Evolutionary conservation across 2,888 invertebrate species (phyloP), one percentile per base, ranked within the genome.

Genomic region (Cepaea hortensis): DNA sequence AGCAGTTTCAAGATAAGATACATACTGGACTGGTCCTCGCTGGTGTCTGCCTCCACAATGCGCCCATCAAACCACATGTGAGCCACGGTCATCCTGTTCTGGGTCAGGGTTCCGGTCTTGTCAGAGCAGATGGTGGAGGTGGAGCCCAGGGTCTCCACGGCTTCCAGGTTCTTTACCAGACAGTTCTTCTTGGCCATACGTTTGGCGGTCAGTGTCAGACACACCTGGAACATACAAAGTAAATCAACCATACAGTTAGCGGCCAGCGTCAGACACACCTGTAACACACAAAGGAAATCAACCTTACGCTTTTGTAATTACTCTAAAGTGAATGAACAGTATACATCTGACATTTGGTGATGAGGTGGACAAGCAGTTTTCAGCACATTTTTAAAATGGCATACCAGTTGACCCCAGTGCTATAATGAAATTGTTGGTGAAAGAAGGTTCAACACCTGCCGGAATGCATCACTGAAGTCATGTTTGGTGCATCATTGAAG

Each of bases 71-170:
- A 98, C 96, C 98, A 99, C 98, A 99, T 98, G 95, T 99, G 99
- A 91, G 99, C 98, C 86, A 99, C 99, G 55, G 99, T 99, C 99
- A 99, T 99, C 93, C 98, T 96, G 96, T 99, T 99, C 95, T 99
- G 99, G 48, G 99, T 99, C 88, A 99, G 96, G 18, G 99, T 99
- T 90, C 99, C 99, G 90, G 99, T 99, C 95, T 99, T 99, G 95
- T 99, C 99, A n/a, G 99, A 99, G 96, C 99, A 99, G 95, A 99
- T 99, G 91, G 99, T 99, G 88, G 98, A 98, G 18, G 99, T 99
- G 77, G 99, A 99, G 87, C 99, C 99, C 86, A 99, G 96, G 77
- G 99, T 99, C 95, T 99, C 99, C 61, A 99, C 99, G 93, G 99
- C 99, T 96, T 99, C 99, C 95, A 99, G 96, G 95, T 99, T 99